Evolutionary conservation across 2,797 vertebrate species (phyloP).

Genomic region (Allobates femoralis): DNA sequence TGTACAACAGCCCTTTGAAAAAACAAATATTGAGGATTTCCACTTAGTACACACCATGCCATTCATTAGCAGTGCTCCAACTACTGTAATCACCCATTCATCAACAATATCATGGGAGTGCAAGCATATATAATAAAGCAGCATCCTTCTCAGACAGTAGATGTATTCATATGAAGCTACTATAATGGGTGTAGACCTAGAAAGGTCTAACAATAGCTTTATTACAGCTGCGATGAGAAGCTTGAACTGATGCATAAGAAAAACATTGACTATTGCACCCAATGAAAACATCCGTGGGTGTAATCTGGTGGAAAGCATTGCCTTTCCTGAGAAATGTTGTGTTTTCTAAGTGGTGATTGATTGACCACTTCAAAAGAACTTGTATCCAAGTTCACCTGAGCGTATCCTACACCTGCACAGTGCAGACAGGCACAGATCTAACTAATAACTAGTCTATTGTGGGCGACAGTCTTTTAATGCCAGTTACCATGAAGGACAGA

Average conservation of each 20-base stretch:
- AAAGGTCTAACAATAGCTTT: constrained; percentile 24
- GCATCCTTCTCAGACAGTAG: not conserved
- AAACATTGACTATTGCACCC: constrained; percentile 12
- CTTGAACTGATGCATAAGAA: constrained; percentile 34
- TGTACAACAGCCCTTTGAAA: constrained; percentile 17
- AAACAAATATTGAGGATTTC: constrained; percentile 16
- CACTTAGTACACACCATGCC: constrained; percentile 3
- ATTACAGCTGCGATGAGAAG: constrained; percentile 28
- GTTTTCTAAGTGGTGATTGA: constrained; percentile 40
- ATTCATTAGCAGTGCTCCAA: constrained; percentile 40
- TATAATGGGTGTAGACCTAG: not conserved
- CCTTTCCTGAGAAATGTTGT: constrained; percentile 30
- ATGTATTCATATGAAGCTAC: constrained; percentile 42
- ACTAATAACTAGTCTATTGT: not conserved
- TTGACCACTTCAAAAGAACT: constrained; percentile 47
- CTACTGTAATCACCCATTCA: constrained; percentile 25
- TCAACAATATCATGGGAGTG: constrained; percentile 8
- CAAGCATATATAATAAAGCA: not conserved
- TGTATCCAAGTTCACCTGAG: constrained; percentile 38
- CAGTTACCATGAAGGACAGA: constrained; percentile 14
- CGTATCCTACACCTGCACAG: constrained; percentile 27
- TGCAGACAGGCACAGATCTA: not conserved
- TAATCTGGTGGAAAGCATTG: constrained; percentile 15
- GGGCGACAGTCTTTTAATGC: not conserved
- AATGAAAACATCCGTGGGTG: constrained; percentile 37